A percentile compares a stretch with the other conserved stretches of the same genome.
Conservation (phyloP, 2,113 vertebrate genomes). For the Actinemys pallida region DNA sequence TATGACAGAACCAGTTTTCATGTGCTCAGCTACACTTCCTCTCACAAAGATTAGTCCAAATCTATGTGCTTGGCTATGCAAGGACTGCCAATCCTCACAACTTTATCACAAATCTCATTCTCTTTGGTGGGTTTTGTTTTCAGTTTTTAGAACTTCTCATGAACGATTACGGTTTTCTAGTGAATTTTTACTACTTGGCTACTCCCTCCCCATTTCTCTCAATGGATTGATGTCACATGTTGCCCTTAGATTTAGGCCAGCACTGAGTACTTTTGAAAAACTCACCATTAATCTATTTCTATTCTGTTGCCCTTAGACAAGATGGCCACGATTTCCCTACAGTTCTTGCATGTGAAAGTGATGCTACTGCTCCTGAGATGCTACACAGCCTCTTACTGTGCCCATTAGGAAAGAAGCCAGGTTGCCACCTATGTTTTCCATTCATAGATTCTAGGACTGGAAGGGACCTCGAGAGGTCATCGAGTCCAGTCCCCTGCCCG, state of each 20-base stretch:
- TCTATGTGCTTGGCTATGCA: neutral
- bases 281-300: neutral
- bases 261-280: neutral
- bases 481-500: too few species aligned
- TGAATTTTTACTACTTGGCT: neutral
- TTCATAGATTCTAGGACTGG: too few species aligned
- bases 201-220: too few species aligned
- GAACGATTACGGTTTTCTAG: neutral
- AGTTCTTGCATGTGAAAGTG: neutral
- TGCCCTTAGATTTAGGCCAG: neutral
- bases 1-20: neutral
- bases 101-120: neutral
- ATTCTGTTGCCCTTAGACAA: neutral
- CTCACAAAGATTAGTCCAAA: rapidly evolving
- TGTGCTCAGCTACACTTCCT: neutral
- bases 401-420: neutral
- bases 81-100: neutral
- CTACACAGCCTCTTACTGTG: rapidly evolving
- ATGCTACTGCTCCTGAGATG: neutral
- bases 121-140: neutral
- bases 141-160: neutral
- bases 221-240: too few species aligned
- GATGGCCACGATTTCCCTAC: neutral
- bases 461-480: too few species aligned
- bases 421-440: neutral